These are phyloP conservation scores for Notodonta dromedarius DNA, from an alignment of 2,888 invertebrate species.

Conservation along the genomic window DNA sequence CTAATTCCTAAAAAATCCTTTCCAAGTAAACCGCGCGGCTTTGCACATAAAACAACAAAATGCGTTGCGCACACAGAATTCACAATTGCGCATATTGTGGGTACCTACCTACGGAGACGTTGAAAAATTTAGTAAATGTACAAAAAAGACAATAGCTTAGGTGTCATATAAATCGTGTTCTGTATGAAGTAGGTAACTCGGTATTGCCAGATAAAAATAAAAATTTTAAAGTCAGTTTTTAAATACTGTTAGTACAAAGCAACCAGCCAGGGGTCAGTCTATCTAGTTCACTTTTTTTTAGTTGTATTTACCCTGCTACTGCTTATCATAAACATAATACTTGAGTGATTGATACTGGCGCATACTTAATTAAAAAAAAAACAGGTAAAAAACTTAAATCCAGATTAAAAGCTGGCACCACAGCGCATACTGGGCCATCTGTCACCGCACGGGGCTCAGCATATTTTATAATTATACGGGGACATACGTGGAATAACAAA, in stretches of 20 bases:
- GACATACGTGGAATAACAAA: slow-evolving; percentile 68
- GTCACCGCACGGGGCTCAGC: slow-evolving; percentile 62
- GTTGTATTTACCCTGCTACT: too few relatives aligned
- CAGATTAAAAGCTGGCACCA: slow-evolving; percentile 18
- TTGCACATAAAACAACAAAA: slow-evolving; percentile 74
- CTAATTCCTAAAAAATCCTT: slow-evolving; percentile 74
- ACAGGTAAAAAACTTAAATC: neutral
- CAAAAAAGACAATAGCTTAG: slow-evolving; percentile 70
- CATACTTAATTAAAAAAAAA: neutral
- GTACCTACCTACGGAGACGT: slow-evolving; percentile 45
- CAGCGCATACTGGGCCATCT: slow-evolving; percentile 64
- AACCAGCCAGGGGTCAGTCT: too few relatives aligned
- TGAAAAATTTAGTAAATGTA: slow-evolving; percentile 69
- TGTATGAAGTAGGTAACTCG: slow-evolving; percentile 48
- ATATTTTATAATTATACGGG: slow-evolving; percentile 76
- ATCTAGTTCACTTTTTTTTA: too few relatives aligned
- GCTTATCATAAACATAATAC: too few relatives aligned
- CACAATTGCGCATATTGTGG: slow-evolving; percentile 54
- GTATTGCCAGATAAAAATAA: slow-evolving; percentile 7
- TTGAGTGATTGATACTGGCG: too few relatives aligned
- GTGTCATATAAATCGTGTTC: slow-evolving; percentile 70
- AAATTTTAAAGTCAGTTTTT: too few relatives aligned
- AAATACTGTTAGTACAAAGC: too few relatives aligned
- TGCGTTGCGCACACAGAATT: slow-evolving; percentile 63
- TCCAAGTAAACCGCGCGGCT: slow-evolving; percentile 75